Conservation (phyloP, 2,113 vertebrate species). For the Daubentonia madagascariensis region DNA sequence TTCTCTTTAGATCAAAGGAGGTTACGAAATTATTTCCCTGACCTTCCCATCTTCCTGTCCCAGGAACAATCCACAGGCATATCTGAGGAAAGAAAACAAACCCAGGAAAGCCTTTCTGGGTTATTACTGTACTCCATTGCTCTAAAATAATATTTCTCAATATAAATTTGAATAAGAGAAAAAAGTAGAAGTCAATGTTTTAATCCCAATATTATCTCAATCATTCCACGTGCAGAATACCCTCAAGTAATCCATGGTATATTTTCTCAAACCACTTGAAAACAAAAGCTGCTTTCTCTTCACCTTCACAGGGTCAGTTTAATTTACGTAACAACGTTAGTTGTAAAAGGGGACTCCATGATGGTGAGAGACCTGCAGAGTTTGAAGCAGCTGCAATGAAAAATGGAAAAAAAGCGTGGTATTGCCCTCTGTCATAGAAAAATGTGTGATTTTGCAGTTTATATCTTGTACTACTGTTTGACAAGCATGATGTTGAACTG, state of each 20-base stretch:
- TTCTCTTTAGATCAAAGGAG: not conserved
- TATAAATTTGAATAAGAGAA: not conserved
- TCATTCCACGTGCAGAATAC: not conserved
- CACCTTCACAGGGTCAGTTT: not conserved
- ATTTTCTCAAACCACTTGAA: not conserved
- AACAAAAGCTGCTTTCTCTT: not conserved
- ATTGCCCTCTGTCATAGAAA: constrained; percentile 52
- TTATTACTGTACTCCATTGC: not conserved
- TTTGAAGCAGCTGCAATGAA: not conserved
- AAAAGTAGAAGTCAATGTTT: not conserved
- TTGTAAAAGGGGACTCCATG: not conserved
- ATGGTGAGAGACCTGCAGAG: not conserved
- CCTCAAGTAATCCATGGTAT: not conserved
- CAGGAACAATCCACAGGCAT: not conserved
- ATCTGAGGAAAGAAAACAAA: not conserved
- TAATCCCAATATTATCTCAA: not conserved
- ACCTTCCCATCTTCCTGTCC: not conserved
- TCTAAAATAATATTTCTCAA: not conserved
- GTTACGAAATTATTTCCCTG: not conserved
- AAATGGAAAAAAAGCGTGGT: not conserved
- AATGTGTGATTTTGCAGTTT: constrained; percentile 54
- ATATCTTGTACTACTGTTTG: constrained; percentile 57
- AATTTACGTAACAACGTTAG: not conserved
- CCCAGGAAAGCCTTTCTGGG: not conserved
- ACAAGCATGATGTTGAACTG: constrained; percentile 66